These are phyloP conservation scores for Dryas iulia DNA, from an alignment of 1,140 invertebrate genomes.

Conservation along the genomic window DNA sequence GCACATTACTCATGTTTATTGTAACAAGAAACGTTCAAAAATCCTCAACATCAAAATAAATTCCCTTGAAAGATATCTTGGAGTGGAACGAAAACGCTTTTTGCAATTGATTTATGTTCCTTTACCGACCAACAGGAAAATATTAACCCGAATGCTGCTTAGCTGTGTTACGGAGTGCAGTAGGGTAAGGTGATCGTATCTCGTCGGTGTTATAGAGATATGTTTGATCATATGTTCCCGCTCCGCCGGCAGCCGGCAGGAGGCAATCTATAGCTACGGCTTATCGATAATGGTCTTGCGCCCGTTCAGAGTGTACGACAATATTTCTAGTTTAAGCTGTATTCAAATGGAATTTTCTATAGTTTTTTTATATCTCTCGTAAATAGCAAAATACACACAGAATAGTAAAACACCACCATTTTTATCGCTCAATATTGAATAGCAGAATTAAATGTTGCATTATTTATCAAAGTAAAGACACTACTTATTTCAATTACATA, in stretches of 20 bases:
- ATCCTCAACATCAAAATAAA: constrained; percentile 12
- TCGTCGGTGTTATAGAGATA: constrained; percentile 10
- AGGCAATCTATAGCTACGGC: constrained; percentile 7
- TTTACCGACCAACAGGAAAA: constrained; percentile 15
- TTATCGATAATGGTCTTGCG: not conserved
- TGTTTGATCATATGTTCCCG: constrained; percentile 17
- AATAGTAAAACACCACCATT: too few species aligned
- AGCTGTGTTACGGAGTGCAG: not conserved
- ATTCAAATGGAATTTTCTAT: too few species aligned
- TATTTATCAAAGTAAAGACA: too few species aligned
- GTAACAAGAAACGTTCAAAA: not conserved
- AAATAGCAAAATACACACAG: too few species aligned
- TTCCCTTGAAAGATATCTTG: constrained; percentile 4
- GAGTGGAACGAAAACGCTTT: constrained; percentile 1
- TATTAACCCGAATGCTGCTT: constrained; percentile 16
- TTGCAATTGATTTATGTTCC: constrained; percentile 23
- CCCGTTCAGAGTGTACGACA: not conserved
- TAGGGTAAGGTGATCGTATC: constrained; percentile 8
- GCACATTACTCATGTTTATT: not conserved
- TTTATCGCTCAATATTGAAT: too few species aligned
- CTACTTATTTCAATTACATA: too few species aligned
- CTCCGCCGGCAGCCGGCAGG: constrained; percentile 8
- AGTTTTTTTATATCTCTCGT: too few species aligned
- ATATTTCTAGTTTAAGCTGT: not conserved
- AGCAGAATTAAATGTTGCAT: too few species aligned